Evolutionary conservation across 2,113 vertebrate species (phyloP).

Genomic region (Syrmaticus mikado): DNA sequence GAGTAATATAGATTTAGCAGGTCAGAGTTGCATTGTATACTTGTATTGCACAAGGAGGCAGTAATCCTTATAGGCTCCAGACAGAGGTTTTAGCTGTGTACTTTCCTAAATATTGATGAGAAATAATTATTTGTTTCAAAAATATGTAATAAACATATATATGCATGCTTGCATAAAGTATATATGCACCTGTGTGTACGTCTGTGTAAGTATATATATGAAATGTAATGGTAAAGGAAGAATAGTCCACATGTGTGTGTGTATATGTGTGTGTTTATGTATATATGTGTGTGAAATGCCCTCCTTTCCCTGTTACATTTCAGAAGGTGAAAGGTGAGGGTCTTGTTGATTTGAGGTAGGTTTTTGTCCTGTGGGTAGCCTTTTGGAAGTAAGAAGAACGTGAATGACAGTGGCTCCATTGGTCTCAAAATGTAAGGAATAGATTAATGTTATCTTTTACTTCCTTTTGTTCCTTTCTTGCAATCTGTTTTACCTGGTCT

Average conservation of each 20-base stretch:
- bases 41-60: neutral
- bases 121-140: neutral
- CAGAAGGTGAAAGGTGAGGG: neutral
- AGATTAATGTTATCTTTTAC: neutral
- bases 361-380: neutral
- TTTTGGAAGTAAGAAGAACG: neutral
- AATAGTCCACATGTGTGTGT: neutral
- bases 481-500: neutral
- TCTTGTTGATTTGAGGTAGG: neutral
- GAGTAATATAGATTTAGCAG: neutral
- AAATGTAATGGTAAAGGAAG: neutral
- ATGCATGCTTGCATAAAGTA: neutral
- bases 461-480: neutral
- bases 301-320: neutral
- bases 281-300: neutral
- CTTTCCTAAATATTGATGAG: neutral
- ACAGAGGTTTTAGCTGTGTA: neutral
- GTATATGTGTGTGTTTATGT: rapidly evolving
- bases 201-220: neutral
- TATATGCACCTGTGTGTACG: neutral
- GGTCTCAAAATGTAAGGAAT: neutral
- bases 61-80: neutral
- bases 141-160: neutral
- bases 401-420: neutral
- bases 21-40: neutral